These are phyloP conservation scores for Aethes cnicana DNA, from an alignment of 2,888 invertebrate genomes.

Conservation along the genomic window DNA sequence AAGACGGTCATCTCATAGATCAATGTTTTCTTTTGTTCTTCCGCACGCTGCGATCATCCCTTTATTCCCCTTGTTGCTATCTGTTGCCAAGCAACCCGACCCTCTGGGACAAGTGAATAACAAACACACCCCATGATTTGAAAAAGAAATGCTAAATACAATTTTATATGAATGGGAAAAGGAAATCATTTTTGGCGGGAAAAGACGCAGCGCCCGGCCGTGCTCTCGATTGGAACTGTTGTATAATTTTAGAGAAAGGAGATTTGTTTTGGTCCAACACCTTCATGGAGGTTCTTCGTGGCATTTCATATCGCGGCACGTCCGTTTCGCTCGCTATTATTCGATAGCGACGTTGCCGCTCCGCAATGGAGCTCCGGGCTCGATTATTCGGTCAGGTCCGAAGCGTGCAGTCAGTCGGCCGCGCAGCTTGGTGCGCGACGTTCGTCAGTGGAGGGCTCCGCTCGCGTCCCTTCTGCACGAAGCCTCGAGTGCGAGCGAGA, in stretches of 20 bases:
- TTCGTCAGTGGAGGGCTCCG: slow-evolving; percentile 72
- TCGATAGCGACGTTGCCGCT: slow-evolving; percentile 73
- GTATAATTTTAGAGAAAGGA: slow-evolving; percentile 81
- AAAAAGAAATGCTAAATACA: too few relatives aligned
- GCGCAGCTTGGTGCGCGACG: slow-evolving; percentile 82
- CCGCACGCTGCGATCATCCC: slow-evolving; percentile 16
- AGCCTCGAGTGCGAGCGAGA: slow-evolving; percentile 65
- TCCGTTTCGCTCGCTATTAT: slow-evolving; percentile 71
- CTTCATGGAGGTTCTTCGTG: slow-evolving; percentile 68
- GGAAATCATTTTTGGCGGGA: slow-evolving; percentile 60
- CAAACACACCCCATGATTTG: not conserved
- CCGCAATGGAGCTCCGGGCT: slow-evolving; percentile 47
- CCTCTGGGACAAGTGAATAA: slow-evolving; percentile 5
- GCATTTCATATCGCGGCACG: slow-evolving; percentile 72
- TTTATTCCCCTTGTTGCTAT: slow-evolving; percentile 29
- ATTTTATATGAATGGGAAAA: too few relatives aligned
- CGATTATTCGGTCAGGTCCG: slow-evolving; percentile 56
- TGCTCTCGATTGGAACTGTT: slow-evolving; percentile 63
- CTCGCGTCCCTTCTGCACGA: slow-evolving; percentile 55
- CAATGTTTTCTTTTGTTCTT: not conserved
- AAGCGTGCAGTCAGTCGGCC: slow-evolving; percentile 74
- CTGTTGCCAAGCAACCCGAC: slow-evolving; percentile 35
- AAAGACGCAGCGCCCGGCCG: slow-evolving; percentile 49
- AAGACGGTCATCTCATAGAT: slow-evolving; percentile 2
- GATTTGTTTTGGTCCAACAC: slow-evolving; percentile 80